phyloP scores from a whole-genome alignment of 2,113 vertebrate genomes.

The Halcyon senegalensis region DNA sequence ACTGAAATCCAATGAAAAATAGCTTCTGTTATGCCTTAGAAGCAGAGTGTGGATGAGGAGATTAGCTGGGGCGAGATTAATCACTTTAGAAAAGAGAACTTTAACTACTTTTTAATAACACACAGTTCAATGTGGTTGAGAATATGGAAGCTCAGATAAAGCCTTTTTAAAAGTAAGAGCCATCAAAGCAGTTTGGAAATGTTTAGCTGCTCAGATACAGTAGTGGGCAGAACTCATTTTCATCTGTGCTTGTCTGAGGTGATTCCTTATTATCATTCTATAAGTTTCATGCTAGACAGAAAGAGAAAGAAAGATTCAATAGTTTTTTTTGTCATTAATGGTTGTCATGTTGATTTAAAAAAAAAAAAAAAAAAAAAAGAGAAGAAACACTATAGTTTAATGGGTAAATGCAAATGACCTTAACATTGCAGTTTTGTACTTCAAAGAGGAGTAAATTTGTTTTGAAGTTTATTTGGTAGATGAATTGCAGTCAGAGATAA shows the following conservation, averaged over 20 bases:
- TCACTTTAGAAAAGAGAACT: constrained; percentile 76
- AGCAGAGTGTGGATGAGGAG: constrained; percentile 66
- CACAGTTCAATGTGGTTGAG: constrained; percentile 47
- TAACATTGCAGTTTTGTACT: constrained; percentile 12
- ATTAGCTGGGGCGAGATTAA: constrained; percentile 77
- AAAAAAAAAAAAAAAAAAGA: neutral
- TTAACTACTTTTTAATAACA: constrained; percentile 78
- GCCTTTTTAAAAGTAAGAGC: neutral
- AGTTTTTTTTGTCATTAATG: constrained; percentile 24
- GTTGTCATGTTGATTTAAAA: constrained; percentile 31
- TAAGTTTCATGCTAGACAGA: neutral
- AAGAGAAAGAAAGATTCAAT: constrained; percentile 10
- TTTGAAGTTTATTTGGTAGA: constrained; percentile 61
- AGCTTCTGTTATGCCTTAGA: constrained; percentile 70
- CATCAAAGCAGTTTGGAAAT: constrained; percentile 22
- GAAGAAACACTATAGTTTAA: constrained; percentile 34
- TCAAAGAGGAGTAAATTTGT: constrained; percentile 59
- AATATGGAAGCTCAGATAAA: constrained; percentile 54
- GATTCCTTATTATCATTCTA: neutral
- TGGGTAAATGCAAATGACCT: constrained; percentile 49
- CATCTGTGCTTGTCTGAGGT: neutral
- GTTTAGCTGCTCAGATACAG: constrained; percentile 32
- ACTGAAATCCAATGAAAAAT: constrained; percentile 72
- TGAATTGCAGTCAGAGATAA: constrained; percentile 54
- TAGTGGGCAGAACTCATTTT: constrained; percentile 22